Evolutionary conservation across 2,888 invertebrate genomes (phyloP).

Genomic region (Piscicola geometra): DNA sequence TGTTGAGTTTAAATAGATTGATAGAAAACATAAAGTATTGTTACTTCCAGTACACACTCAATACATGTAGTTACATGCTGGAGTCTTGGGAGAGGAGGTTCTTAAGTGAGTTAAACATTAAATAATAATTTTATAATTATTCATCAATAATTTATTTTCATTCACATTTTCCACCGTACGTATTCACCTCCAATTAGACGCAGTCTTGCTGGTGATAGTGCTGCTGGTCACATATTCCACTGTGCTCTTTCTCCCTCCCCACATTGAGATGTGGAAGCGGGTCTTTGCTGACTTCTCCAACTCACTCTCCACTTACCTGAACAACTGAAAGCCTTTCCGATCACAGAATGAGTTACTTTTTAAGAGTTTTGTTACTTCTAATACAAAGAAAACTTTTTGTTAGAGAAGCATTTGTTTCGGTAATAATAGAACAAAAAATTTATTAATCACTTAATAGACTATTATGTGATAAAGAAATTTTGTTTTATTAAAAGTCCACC

Average conservation of each 20-base stretch:
- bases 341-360: no score
- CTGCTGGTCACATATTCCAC: constrained; percentile 61
- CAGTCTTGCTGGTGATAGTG: constrained; percentile 58
- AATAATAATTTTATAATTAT: background rate
- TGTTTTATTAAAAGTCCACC: no score
- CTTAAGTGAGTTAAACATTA: constrained; percentile 56
- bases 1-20: background rate
- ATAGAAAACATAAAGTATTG: constrained; percentile 12
- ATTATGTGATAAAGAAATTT: no score
- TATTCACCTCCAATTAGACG: no score
- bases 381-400: no score
- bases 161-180: constrained; percentile 34
- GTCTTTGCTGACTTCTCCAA: background rate
- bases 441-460: no score
- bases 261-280: constrained; percentile 52
- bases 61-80: constrained; percentile 60
- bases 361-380: no score
- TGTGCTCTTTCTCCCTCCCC: constrained; percentile 62
- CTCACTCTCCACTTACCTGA: background rate
- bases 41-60: constrained; percentile 59
- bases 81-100: constrained; percentile 59
- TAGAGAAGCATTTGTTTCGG: no score
- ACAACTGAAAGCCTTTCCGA: background rate
- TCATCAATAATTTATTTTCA: no score
- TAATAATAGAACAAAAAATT: no score